These are phyloP conservation scores for Tolypeutes matacus DNA, from an alignment of 2,797 vertebrate species.

Conservation along the genomic window DNA sequence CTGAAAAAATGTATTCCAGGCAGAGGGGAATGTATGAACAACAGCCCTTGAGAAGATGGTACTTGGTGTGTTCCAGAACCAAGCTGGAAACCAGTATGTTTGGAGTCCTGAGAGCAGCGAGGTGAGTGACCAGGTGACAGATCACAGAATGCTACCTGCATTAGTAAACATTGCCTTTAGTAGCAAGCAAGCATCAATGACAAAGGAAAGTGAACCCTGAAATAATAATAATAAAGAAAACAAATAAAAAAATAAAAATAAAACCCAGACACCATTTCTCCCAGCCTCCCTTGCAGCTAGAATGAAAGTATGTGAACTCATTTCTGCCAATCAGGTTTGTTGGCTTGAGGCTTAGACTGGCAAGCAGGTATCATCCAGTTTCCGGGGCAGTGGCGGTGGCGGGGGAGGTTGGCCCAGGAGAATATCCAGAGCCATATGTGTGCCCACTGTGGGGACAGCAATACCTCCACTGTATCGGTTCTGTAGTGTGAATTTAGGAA, in stretches of 20 bases:
- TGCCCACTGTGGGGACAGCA: fast-evolving
- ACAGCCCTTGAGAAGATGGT: neutral
- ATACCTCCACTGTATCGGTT: neutral
- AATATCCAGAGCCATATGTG: no score
- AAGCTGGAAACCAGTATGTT: neutral
- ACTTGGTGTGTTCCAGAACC: neutral
- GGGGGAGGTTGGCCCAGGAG: fast-evolving
- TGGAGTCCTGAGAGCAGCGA: fast-evolving
- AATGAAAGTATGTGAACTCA: neutral
- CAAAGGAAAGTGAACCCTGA: neutral
- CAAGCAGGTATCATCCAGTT: neutral
- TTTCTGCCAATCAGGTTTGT: neutral
- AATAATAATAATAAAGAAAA: neutral
- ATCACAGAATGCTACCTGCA: fast-evolving
- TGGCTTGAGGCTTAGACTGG: neutral
- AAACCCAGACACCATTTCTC: neutral
- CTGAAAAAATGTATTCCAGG: neutral
- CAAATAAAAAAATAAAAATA: neutral
- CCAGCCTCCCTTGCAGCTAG: neutral
- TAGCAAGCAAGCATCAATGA: neutral
- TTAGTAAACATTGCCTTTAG: neutral
- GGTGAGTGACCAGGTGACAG: no score
- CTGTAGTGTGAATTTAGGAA: neutral
- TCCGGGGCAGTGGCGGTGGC: neutral
- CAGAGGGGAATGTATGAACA: neutral